Conservation (phyloP, 2,797 vertebrate species). For the Sebastes diaconus region DNA sequence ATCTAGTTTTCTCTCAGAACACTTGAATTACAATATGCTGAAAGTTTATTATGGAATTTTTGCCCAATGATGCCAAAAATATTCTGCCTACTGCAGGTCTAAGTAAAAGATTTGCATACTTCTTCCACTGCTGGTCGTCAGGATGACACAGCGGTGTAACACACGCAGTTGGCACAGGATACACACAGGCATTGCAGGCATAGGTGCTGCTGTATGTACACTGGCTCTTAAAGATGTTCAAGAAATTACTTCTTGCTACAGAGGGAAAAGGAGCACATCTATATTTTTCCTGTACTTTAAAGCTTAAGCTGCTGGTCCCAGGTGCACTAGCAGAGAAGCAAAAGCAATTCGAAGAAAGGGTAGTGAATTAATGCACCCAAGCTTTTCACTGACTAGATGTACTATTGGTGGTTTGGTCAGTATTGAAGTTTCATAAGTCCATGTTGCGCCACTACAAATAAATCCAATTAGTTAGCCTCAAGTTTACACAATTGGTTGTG, state of each 20-base stretch:
- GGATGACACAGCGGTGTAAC: neutral
- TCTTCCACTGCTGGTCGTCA: neutral
- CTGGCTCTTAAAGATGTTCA: neutral
- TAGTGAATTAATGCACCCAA: neutral
- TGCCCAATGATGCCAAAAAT: no score
- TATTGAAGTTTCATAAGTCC: conserved; percentile 3
- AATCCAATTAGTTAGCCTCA: neutral
- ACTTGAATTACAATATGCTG: no score
- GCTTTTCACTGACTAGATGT: conserved; percentile 9
- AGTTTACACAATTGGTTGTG: neutral
- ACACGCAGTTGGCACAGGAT: neutral
- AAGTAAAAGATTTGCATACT: no score
- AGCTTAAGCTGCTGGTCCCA: neutral
- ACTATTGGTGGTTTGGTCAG: neutral
- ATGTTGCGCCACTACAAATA: conserved; percentile 2
- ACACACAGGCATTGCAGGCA: neutral
- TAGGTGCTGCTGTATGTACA: neutral
- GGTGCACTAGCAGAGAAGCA: neutral
- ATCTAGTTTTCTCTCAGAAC: no score
- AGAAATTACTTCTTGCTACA: neutral
- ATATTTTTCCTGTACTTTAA: neutral
- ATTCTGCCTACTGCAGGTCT: no score
- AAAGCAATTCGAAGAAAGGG: neutral
- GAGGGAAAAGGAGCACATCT: neutral
- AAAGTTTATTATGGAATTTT: no score